Evolutionary conservation across 2,797 vertebrate genomes (phyloP), one percentile per base, ranked within the genome.

Genomic region (Pempheris klunzingeri): DNA sequence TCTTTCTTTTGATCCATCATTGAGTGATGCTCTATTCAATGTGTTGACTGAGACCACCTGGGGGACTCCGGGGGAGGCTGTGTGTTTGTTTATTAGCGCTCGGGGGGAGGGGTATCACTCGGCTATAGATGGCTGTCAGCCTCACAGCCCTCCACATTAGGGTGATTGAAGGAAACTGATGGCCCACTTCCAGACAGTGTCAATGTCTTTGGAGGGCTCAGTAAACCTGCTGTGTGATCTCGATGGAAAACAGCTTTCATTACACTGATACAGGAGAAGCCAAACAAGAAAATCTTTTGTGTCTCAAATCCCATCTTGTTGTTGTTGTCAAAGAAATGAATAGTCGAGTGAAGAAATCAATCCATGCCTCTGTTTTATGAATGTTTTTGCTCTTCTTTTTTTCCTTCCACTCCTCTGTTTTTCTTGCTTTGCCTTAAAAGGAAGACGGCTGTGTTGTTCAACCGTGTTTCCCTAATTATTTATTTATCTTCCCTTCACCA

Each of bases 111-210:
- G 80, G 77, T 80, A 80, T 87, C 82, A 46, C 70, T 80, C 22
- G 7, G 17, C 87, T 81, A 82, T 71, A 57, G 83, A 91, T 47
- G 84, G 70, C 90, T 88, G 92, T 92, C 91, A 84, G 86, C 83
- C 78, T 71, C 80, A 12, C 58, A 4, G 71, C 78, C 67, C 65
- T 91, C 72, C 86, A 79, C 85, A 83, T 85, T 88, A 89, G 84
- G 64, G 80, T 92, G 92, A 93, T 88, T 92, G 92, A 92, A 89
- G 80, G 87, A 77, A 88, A 87, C 77, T 32, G 77, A 87, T 92
- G 91, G 91, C 92, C 75, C 84, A 80, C 86, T 89, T 94, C 93
- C 92, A 94, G 82, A 86, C 75, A 83, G 87, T 88, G 90, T 92
- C 91, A 77, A 46, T 92, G 89, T 93, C 93, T 89, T 52, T 57